A percentile compares a stretch with the other conserved stretches of the same genome.
Conservation (phyloP, 2,797 vertebrate species). For the Poecile montanus region DNA sequence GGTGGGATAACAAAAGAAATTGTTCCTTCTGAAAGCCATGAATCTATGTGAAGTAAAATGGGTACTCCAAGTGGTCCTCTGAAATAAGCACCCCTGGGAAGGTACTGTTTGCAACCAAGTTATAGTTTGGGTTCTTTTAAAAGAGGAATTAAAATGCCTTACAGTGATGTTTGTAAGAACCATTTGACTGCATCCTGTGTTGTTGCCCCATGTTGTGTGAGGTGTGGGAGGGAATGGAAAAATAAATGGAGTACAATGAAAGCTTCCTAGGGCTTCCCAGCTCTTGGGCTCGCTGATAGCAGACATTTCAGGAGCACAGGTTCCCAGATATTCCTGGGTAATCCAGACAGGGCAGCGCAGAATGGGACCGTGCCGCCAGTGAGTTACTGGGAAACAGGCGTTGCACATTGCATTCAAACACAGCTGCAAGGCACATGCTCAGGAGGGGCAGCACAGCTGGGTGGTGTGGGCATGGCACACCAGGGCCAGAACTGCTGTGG, state of each 20-base stretch:
- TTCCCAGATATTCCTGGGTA: background rate
- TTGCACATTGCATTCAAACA: background rate
- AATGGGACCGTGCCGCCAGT: background rate
- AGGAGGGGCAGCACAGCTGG: rapidly evolving
- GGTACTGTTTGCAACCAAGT: background rate
- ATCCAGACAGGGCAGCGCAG: background rate
- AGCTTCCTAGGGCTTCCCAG: background rate
- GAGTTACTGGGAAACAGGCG: background rate
- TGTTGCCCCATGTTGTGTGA: background rate
- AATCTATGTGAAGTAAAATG: background rate
- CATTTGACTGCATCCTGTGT: background rate
- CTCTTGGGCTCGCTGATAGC: background rate
- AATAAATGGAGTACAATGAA: background rate
- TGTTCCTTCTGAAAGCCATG: background rate
- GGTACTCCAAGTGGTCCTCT: background rate
- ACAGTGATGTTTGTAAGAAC: background rate
- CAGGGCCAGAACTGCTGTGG: background rate
- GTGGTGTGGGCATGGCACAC: background rate
- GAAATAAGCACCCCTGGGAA: background rate
- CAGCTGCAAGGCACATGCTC: rapidly evolving
- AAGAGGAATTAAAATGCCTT: background rate
- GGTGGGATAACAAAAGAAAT: background rate
- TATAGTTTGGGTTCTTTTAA: background rate
- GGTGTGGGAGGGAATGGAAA: background rate
- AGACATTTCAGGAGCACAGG: background rate